Percentiles rank a stretch among this genome's conserved stretches.
phyloP scores from a whole-genome alignment of 1,140 invertebrate species.

The Sitophilus oryzae region DNA sequence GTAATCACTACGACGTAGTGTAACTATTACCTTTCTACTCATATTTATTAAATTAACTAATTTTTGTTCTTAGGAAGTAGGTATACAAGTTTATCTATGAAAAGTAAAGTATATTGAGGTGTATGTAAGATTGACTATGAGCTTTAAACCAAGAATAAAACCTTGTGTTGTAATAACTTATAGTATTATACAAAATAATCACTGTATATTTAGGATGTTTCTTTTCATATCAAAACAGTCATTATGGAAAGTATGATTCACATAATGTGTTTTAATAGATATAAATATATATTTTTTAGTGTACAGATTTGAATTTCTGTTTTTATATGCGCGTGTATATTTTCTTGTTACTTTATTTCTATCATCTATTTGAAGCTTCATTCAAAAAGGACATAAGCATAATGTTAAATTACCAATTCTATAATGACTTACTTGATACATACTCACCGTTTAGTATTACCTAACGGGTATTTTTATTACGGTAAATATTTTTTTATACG shows the following conservation, averaged over 20 bases:
- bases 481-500: constrained; percentile 7
- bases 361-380: too few relatives aligned
- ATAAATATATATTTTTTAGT: too few relatives aligned
- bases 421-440: not conserved
- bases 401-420: not conserved
- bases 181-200: constrained; percentile 35
- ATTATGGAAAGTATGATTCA: not conserved
- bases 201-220: constrained; percentile 42
- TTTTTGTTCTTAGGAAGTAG: too few relatives aligned
- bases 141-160: constrained; percentile 36
- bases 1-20: too few relatives aligned
- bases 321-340: too few relatives aligned
- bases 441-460: not conserved
- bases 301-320: too few relatives aligned
- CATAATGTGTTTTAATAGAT: too few relatives aligned
- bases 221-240: constrained; percentile 14
- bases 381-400: not conserved
- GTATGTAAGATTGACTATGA: constrained; percentile 26
- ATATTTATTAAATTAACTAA: too few relatives aligned
- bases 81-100: not conserved
- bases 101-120: not conserved
- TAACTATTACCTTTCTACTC: too few relatives aligned
- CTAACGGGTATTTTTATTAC: constrained; percentile 3
- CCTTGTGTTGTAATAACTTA: constrained; percentile 33
- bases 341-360: too few relatives aligned